Evolutionary conservation across 2,797 vertebrate species (phyloP).

Genomic region (Podarcis lilfordi): DNA sequence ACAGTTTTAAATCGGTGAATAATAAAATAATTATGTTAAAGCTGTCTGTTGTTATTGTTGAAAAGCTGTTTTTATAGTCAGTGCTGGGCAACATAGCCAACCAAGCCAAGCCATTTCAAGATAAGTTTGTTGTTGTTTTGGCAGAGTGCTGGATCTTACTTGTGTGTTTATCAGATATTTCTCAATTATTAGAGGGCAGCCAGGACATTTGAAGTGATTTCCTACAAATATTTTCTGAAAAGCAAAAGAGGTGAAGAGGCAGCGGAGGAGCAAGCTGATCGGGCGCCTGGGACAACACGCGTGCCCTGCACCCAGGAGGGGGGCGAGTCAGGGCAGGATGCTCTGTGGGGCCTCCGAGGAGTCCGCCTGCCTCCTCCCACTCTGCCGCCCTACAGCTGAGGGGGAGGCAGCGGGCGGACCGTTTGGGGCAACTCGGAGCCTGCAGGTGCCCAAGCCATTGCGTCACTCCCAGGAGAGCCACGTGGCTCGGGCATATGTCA

Average conservation of each 20-base stretch:
- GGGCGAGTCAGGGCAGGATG: too few relatives aligned
- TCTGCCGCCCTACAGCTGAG: too few relatives aligned
- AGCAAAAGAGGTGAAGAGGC: too few relatives aligned
- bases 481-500: rapidly evolving
- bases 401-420: too few relatives aligned
- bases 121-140: neutral
- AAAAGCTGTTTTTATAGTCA: neutral
- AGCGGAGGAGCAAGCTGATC: rapidly evolving
- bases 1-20: neutral
- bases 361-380: too few relatives aligned
- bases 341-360: rapidly evolving
- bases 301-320: too few relatives aligned
- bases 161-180: neutral
- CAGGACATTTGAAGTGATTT: neutral
- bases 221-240: too few relatives aligned
- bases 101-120: neutral
- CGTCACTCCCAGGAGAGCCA: too few relatives aligned
- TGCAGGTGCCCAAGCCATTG: too few relatives aligned
- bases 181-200: neutral
- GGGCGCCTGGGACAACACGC: rapidly evolving
- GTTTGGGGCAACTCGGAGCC: too few relatives aligned
- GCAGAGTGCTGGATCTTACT: neutral
- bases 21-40: slow-evolving; percentile 7
- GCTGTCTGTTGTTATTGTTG: neutral
- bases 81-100: neutral